Evolutionary conservation across 2,113 vertebrate genomes (phyloP), one percentile per base, ranked within the genome.

Genomic region (Rhabdornis inornatus): DNA sequence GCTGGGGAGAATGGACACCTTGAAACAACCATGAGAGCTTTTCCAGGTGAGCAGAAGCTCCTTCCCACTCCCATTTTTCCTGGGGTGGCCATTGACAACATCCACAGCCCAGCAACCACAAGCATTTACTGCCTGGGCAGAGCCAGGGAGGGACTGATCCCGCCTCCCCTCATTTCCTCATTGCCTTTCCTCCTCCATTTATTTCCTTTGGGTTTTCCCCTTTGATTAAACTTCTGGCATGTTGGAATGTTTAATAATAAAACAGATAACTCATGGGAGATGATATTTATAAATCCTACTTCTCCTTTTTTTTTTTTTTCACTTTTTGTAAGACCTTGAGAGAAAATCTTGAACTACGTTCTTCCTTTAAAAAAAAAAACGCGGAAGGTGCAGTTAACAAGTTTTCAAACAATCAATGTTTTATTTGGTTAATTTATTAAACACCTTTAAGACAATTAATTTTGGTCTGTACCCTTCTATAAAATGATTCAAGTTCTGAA

Each of bases 401-500:
- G 61, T 91, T 96, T 96, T 98, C 96, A 97, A 98, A 97, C 95
- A 96, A 96, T 96, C 95, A 92, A 92, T 96, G 87, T 90, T 97
- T 98, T 98, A 98, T 98, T 98, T 96, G 97, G 97, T 97, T 97
- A 97, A 94, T 97, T 97, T 96, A 96, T 97, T 96, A 97, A 98
- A 98, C 97, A 98, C 97, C 96, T 98, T 97, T 95, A 97, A 97
- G 97, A 98, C 93, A 77, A 95, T 97, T 97, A 97, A 93, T 97
- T 97, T 97, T 98, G 97, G 97, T 98, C 95, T 68, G 97, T 92
- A 98, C 97, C 97, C 89, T 98, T 97, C 98, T 98, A 98, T 95
- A 98, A 98, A 98, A 98, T 97, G 95, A 97, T 98, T 98, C 97
- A 98, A 98, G 97, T 98, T 98, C 98, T 98, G 97, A 97, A 97